Percentiles rank a stretch among this genome's conserved stretches.
phyloP scores from a whole-genome alignment of 2,797 vertebrate genomes.

The Anolis apletophallus region DNA sequence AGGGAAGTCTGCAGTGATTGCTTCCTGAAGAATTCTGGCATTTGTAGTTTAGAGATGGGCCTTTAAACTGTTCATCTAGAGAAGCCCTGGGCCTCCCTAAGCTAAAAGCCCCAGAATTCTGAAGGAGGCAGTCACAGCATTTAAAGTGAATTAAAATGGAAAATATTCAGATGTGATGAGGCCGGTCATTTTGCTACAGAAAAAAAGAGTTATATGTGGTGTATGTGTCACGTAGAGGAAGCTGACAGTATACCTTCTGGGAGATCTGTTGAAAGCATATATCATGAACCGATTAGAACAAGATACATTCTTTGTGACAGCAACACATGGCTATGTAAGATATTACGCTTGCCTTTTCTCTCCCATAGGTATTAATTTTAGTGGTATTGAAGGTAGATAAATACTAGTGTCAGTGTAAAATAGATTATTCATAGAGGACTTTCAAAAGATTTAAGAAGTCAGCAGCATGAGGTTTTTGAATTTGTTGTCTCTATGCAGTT shows the following conservation, averaged over 20 bases:
- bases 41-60: no score
- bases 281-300: neutral
- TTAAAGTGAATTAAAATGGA: no score
- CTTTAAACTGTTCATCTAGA: no score
- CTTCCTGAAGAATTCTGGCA: no score
- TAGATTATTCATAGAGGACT: constrained; percentile 14
- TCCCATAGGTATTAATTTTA: neutral
- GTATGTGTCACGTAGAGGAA: neutral
- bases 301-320: neutral
- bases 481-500: neutral
- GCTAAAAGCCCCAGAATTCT: no score
- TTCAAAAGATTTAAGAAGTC: neutral
- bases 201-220: neutral
- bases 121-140: no score
- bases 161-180: no score
- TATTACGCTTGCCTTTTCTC: neutral
- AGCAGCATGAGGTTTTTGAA: neutral
- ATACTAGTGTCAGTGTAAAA: neutral
- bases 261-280: neutral
- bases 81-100: no score
- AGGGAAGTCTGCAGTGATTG: no score
- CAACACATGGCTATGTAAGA: neutral
- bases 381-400: neutral
- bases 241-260: neutral
- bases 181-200: neutral